Conservation (phyloP, 2,888 invertebrate genomes). For the Caenorhabditis sinica region DNA sequence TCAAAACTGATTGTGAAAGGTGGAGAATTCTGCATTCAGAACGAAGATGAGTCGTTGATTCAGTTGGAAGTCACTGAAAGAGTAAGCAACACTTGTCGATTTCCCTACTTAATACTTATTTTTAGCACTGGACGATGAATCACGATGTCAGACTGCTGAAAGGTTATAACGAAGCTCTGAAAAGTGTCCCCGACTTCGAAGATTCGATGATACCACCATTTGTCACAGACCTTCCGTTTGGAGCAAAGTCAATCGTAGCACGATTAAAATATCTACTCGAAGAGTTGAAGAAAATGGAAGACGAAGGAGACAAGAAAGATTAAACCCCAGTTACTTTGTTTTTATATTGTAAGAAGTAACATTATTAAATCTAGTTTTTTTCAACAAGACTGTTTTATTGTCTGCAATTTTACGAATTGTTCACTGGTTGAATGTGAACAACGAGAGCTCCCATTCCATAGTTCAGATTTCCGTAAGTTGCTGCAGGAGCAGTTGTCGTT, state of each 20-base stretch:
- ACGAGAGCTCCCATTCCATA: conserved; percentile 45
- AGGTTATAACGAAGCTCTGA: conserved; percentile 35
- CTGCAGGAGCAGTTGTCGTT: conserved; percentile 10
- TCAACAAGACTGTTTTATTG: conserved; percentile 27
- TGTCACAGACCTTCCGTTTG: conserved; percentile 36
- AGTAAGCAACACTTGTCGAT: not conserved
- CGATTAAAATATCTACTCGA: conserved; percentile 36
- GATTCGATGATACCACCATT: conserved; percentile 27
- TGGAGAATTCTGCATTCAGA: conserved; percentile 52
- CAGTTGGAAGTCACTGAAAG: conserved; percentile 49
- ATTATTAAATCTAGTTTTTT: not conserved
- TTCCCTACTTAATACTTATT: not conserved
- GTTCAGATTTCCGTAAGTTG: conserved; percentile 27
- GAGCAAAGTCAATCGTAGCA: conserved; percentile 36
- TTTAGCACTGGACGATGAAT: conserved; percentile 55
- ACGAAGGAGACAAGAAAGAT: not conserved
- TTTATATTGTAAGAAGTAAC: not conserved
- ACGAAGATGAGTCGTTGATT: conserved; percentile 16
- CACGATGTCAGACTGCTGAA: conserved; percentile 46
- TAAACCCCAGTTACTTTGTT: not conserved
- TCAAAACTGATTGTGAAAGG: conserved; percentile 34
- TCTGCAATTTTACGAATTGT: not conserved
- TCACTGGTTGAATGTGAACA: conserved; percentile 48
- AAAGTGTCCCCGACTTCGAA: conserved; percentile 7
- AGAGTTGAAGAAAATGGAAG: conserved; percentile 26